These are phyloP conservation scores for Clytia hemisphaerica DNA, from an alignment of 30 jellyfish, hydroid and myxozoan species.

Conservation along the genomic window DNA sequence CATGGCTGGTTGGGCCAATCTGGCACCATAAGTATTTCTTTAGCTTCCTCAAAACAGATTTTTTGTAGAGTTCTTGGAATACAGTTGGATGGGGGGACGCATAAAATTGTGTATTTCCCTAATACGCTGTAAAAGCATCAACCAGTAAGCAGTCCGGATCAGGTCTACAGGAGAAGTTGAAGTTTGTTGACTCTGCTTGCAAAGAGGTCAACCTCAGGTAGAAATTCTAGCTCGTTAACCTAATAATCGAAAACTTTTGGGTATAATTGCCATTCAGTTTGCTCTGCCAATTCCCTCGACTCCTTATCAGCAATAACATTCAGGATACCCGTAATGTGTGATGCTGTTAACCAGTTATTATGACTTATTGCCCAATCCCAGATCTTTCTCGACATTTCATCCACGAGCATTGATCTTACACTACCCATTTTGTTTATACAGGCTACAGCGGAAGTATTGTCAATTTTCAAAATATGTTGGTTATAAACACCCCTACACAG, in stretches of 20 bases:
- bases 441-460: background rate
- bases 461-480: constrained; percentile 7
- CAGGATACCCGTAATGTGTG: constrained; percentile 7
- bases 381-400: constrained; percentile 1
- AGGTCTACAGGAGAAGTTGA: constrained; percentile 4
- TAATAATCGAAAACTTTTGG: background rate
- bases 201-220: constrained; percentile 22
- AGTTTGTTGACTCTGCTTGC: constrained; percentile 15
- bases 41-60: constrained; percentile 18
- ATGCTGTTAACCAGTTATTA: constrained; percentile 21
- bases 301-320: no score
- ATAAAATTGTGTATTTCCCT: no score
- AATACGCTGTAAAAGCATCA: constrained; percentile 14
- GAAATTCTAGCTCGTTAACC: background rate
- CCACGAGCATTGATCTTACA: background rate
- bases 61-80: constrained; percentile 6
- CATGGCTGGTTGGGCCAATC: constrained; percentile 43
- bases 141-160: constrained; percentile 20
- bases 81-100: constrained; percentile 26
- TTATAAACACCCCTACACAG: background rate
- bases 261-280: constrained; percentile 21
- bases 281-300: no score
- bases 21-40: constrained; percentile 28
- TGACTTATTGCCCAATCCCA: constrained; percentile 15
- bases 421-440: constrained; percentile 28